Evolutionary conservation across 2,888 invertebrate genomes (phyloP).

Genomic region (Eupithecia insigniata): DNA sequence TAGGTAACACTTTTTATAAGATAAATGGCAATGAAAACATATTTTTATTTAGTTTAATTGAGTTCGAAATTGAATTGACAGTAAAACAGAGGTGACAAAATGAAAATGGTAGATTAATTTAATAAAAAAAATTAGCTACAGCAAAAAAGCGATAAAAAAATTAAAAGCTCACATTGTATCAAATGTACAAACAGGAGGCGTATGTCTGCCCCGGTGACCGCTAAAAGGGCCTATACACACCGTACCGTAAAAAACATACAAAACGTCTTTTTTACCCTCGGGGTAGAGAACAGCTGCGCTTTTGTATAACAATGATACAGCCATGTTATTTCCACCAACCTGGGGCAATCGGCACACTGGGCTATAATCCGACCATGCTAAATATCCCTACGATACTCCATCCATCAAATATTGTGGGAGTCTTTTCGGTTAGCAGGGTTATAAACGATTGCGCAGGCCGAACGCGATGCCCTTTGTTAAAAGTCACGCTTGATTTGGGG

Average conservation of each 20-base stretch:
- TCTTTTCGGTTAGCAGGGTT: conserved; percentile 57
- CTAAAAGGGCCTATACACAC: conserved; percentile 70
- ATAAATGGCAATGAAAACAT: not conserved
- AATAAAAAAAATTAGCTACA: conserved; percentile 23
- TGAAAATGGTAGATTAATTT: not conserved
- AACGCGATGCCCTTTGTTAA: conserved; percentile 74
- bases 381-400: conserved; percentile 46
- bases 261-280: conserved; percentile 80
- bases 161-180: conserved; percentile 58
- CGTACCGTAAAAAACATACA: conserved; percentile 71
- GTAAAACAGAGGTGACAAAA: not conserved
- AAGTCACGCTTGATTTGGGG: conserved; percentile 81
- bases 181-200: conserved; percentile 62
- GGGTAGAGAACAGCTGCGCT: conserved; percentile 82
- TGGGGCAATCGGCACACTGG: conserved; percentile 74
- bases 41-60: not conserved
- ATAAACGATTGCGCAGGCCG: conserved; percentile 67
- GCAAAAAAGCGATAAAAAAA: conserved; percentile 39
- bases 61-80: not conserved
- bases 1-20: too few relatives aligned
- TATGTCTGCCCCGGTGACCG: conserved; percentile 76
- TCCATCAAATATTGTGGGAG: conserved; percentile 26
- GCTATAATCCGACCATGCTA: conserved; percentile 56
- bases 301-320: conserved; percentile 82
- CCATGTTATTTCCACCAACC: conserved; percentile 77